Conservation (phyloP, 2,113 vertebrate genomes). For the Elanus axillaris region DNA sequence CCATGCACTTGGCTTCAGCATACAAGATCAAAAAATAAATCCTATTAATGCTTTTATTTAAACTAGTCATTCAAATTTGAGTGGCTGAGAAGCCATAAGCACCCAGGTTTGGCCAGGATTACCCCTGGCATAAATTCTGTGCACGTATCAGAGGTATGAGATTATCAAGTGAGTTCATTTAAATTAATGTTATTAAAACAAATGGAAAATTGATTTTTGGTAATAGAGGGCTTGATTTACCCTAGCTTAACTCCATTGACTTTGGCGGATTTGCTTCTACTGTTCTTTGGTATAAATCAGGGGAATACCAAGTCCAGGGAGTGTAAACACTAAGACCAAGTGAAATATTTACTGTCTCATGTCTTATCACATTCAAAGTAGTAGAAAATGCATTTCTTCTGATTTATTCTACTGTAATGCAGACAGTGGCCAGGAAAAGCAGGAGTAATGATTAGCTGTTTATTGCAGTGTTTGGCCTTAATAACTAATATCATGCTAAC, state of each 20-base stretch:
- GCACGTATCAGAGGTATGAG: neutral
- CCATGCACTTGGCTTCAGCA: neutral
- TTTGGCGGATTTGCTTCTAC: neutral
- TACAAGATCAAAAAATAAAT: neutral
- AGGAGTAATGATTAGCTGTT: slow-evolving; percentile 10
- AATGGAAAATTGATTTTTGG: slow-evolving; percentile 58
- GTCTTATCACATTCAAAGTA: slow-evolving; percentile 16
- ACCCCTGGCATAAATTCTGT: neutral
- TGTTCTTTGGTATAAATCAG: neutral
- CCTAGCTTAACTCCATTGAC: neutral
- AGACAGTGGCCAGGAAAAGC: neutral
- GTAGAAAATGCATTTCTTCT: neutral
- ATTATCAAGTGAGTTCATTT: slow-evolving; percentile 53
- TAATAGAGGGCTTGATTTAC: slow-evolving; percentile 14
- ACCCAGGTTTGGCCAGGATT: neutral
- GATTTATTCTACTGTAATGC: slow-evolving; percentile 25
- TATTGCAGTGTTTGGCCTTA: neutral
- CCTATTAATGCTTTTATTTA: neutral
- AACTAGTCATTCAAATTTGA: neutral
- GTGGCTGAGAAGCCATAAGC: neutral
- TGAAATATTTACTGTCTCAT: slow-evolving; percentile 32
- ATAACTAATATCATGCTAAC: slow-evolving; percentile 17
- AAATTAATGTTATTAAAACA: slow-evolving; percentile 61
- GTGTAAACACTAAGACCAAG: slow-evolving; percentile 20
- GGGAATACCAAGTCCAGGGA: neutral